Conservation (phyloP, 2,113 vertebrate genomes). For the Caracal caracal region DNA sequence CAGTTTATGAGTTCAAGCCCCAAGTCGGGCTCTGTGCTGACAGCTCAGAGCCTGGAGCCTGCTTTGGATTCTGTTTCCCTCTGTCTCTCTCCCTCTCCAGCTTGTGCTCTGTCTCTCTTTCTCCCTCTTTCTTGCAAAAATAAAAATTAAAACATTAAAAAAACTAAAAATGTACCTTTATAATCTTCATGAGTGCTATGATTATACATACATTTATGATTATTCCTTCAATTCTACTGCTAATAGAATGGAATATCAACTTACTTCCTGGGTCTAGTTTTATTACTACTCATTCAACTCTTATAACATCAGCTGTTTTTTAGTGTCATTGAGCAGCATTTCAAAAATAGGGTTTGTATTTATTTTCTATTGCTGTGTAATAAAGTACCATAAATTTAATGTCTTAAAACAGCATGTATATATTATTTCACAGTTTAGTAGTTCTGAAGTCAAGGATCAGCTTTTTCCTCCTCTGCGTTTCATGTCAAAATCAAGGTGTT, state of each 20-base stretch:
- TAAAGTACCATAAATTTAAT: background rate
- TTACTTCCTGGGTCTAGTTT: background rate
- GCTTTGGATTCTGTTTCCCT: too few relatives aligned
- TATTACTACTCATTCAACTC: background rate
- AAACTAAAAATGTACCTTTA: too few relatives aligned
- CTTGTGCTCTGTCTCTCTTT: too few relatives aligned
- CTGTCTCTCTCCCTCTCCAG: too few relatives aligned
- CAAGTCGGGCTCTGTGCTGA: too few relatives aligned
- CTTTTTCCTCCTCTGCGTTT: background rate
- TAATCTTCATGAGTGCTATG: background rate
- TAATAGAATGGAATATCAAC: background rate
- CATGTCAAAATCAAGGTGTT: background rate
- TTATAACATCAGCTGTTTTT: background rate
- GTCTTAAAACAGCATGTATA: background rate
- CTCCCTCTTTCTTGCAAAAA: too few relatives aligned
- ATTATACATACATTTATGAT: background rate
- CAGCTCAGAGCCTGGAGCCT: too few relatives aligned
- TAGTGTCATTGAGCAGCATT: background rate
- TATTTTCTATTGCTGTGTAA: background rate
- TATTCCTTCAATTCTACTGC: background rate
- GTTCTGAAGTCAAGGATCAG: background rate
- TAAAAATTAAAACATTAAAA: too few relatives aligned
- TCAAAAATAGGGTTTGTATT: background rate
- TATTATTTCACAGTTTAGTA: background rate
- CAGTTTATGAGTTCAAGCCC: too few relatives aligned